These are phyloP conservation scores for Ditula angustiorana DNA, from an alignment of 2,888 invertebrate genomes.

Conservation along the genomic window DNA sequence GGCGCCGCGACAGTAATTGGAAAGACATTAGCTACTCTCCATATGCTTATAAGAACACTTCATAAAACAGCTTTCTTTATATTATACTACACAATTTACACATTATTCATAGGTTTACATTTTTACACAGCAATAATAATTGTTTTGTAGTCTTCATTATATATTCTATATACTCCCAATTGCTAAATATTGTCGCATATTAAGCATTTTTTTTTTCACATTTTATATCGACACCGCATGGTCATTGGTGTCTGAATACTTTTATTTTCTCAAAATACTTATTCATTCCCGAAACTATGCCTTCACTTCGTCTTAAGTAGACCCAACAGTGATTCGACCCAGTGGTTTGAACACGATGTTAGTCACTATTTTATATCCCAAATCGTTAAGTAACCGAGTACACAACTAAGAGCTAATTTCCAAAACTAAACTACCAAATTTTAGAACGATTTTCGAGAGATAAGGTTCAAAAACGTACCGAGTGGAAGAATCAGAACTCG, in stretches of 20 bases:
- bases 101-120: constrained; percentile 82
- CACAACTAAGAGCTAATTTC: constrained; percentile 67
- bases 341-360: constrained; percentile 64
- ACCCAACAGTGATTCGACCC: constrained; percentile 59
- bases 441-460: constrained; percentile 64
- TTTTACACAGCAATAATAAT: constrained; percentile 85
- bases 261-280: constrained; percentile 67
- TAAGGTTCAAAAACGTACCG: constrained; percentile 61
- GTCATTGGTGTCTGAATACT: constrained; percentile 67
- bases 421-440: constrained; percentile 68
- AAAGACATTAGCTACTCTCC: constrained; percentile 67
- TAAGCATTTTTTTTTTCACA: constrained; percentile 68
- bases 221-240: constrained; percentile 67
- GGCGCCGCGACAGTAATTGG: constrained; percentile 50
- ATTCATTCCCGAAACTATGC: constrained; percentile 43
- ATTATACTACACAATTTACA: constrained; percentile 85
- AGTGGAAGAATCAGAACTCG: constrained; percentile 57
- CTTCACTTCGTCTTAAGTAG: constrained; percentile 6
- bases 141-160: constrained; percentile 80
- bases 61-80: constrained; percentile 80
- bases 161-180: constrained; percentile 81
- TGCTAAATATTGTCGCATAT: constrained; percentile 85
- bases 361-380: constrained; percentile 62
- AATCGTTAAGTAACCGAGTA: constrained; percentile 67
- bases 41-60: constrained; percentile 84